phyloP scores from a whole-genome alignment of 1,140 invertebrate species.

The Platorchestia sp. region DNA sequence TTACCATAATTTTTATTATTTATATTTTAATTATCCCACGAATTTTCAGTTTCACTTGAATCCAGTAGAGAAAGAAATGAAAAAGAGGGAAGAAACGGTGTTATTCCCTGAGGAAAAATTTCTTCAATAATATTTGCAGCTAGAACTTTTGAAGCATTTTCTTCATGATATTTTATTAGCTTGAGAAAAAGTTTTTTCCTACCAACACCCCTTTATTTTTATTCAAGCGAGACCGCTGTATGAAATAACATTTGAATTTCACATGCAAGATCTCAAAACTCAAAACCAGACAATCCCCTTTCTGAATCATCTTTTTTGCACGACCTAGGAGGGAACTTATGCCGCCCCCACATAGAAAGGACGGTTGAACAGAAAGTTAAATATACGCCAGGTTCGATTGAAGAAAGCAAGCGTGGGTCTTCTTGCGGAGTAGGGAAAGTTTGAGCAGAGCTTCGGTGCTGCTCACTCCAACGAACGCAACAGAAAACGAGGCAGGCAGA shows the following conservation, averaged over 20 bases:
- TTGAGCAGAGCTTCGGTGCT: neutral
- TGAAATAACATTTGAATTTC: neutral
- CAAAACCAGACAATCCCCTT: neutral
- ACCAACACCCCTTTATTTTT: neutral
- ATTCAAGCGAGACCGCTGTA: neutral
- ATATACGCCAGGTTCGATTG: constrained; percentile 17
- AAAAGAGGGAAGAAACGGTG: neutral
- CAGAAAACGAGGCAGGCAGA: neutral
- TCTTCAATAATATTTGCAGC: neutral
- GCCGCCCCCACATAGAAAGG: neutral
- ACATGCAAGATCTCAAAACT: neutral
- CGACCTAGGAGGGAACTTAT: neutral
- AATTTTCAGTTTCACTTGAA: neutral
- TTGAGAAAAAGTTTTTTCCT: neutral
- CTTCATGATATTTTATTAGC: neutral
- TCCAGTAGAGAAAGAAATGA: neutral
- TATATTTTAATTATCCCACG: neutral
- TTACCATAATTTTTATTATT: neutral
- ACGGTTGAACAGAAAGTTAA: constrained; percentile 19
- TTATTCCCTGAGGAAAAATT: neutral
- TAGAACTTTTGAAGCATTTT: neutral
- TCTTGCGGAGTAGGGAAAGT: constrained; percentile 12
- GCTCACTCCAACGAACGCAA: constrained; percentile 3
- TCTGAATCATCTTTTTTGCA: neutral
- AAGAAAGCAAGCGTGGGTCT: constrained; percentile 51